Base-by-base conservation (phyloP, 1,140 invertebrate species). In the Eufriesea mexicana region DNA sequence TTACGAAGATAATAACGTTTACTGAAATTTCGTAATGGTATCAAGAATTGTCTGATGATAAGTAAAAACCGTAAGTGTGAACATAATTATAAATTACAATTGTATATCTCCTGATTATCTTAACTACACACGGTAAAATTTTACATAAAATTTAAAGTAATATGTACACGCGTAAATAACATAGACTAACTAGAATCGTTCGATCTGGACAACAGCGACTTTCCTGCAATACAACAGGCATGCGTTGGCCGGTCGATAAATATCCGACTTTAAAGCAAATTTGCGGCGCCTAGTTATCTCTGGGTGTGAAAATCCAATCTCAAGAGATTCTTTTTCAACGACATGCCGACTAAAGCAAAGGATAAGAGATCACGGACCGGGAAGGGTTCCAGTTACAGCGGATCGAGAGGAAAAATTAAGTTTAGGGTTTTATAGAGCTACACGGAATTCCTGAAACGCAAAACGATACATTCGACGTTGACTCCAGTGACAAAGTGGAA, bases 371-470 rank as follows among this genome's bases (percentile, higher is more conserved):
- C 64, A n/a, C 18, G 28, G 25, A 55, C 28, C 54, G 14, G 45
- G 16, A 42, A n/a, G 18, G 70, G 68, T 81, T 81, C 57, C 73
- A 42, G 64, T 83, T 82, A 78, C 79, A 62, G 25, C 62, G 23
- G 16, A 20, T 9, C 42, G n/a, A 28, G 55, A 62, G 49, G 16
- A 51, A 75, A 78, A 87, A 84, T 87, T 61, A 84, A 87, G 73
- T 84, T 70, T 16, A 18, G 57, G 67, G 64, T 84, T 86, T 86
- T 87, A 84, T 79, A 84, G 80, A 77, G 78, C 70, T 54, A 77
- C 62, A 20, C 62, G 74, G 62, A 79, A 87, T 87, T 87, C 84
- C 71, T 74, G 64, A 75, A 57, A 61, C 68, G 57, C 57, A 71
- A 70, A 86, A 83, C 79, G 74, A 55, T 57, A 25, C 72, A n/a